Evolutionary conservation across 2,888 invertebrate genomes (phyloP), one percentile per base, ranked within the genome.

Genomic region (Lasioglossum vierecki): DNA sequence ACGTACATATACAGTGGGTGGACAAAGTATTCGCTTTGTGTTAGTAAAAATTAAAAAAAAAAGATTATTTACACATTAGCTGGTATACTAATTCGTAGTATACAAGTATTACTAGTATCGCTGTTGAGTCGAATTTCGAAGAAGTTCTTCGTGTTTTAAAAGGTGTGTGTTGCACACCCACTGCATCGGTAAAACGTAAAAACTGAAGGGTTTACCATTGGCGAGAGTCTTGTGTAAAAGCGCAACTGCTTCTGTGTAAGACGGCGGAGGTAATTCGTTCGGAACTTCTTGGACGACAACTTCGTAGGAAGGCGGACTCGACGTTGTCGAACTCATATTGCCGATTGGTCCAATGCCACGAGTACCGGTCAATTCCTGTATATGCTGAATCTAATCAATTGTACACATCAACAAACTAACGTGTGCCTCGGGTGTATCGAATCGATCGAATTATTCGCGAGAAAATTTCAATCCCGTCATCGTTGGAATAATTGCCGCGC

Each of bases 291-390:
- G 93, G 90, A 96, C 95, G 90, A 97, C 95, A 74, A 96, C 96
- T 92, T 97, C 97, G 94, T 97, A 97, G 0, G 97, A 96, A 11
- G 97, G 97, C 63, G 97, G 97, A 22, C 91, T 92, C 72, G 96
- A 96, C 18, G 95, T 96, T 72, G 92, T 93, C 89, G 95, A 94
- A 89, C 9, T n/a, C n/a, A n/a, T 57, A n/a, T 57, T 63, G 30
- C 95, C 96, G 53, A 95, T 95, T 92, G 96, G 96, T 83, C 90
- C 92, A 86, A 96, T 96, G 26, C 95, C 96, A 92, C 96, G 96
- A 60, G 96, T 95, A 81, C 96, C 96, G 95, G 96, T 96, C 95
- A 96, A 95, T 93, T 96, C 96, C 96, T 96, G 94, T 85, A 88
- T 84, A 77, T 83, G 74, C 75, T 80, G 63, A 71, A 39, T 22